phyloP scores from a whole-genome alignment of 2,888 invertebrate genomes.

The Apodemia mormo region DNA sequence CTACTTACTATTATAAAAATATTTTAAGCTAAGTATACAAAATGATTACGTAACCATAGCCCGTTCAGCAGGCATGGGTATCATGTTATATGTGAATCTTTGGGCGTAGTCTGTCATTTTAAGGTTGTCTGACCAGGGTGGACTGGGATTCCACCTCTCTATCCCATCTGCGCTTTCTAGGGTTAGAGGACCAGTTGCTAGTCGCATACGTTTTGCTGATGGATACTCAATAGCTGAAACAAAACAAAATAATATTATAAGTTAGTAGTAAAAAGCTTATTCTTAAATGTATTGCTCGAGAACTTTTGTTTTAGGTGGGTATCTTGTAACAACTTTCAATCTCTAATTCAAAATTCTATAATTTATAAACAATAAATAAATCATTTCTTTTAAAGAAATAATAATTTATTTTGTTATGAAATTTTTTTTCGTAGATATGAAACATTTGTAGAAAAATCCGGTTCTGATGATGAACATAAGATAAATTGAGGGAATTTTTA shows the following conservation, averaged over 20 bases:
- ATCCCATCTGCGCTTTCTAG: slow-evolving; percentile 85
- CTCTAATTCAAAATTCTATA: no score
- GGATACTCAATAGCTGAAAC: slow-evolving; percentile 65
- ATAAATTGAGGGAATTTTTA: no score
- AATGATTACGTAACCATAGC: slow-evolving; percentile 66
- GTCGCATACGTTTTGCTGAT: slow-evolving; percentile 64
- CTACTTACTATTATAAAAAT: slow-evolving; percentile 5
- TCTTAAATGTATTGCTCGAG: no score
- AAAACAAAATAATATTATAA: slow-evolving; percentile 9
- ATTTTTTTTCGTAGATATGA: no score
- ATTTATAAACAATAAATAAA: no score
- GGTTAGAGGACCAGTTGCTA: slow-evolving; percentile 50
- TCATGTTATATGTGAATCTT: slow-evolving; percentile 89
- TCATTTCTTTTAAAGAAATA: no score
- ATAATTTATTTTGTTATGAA: no score
- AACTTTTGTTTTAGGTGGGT: no score
- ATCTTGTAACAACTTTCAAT: no score
- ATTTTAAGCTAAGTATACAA: background rate
- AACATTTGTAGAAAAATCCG: no score
- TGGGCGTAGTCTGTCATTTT: slow-evolving; percentile 91
- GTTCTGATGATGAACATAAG: no score
- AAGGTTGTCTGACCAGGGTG: slow-evolving; percentile 92
- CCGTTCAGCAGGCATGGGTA: slow-evolving; percentile 85
- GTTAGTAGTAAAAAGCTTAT: no score
- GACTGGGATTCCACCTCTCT: slow-evolving; percentile 93